A percentile compares a stretch with the other conserved stretches of the same genome.
Evolutionary conservation across 2,113 vertebrate genomes (phyloP).

Genomic region (Percopsis transmontana): DNA sequence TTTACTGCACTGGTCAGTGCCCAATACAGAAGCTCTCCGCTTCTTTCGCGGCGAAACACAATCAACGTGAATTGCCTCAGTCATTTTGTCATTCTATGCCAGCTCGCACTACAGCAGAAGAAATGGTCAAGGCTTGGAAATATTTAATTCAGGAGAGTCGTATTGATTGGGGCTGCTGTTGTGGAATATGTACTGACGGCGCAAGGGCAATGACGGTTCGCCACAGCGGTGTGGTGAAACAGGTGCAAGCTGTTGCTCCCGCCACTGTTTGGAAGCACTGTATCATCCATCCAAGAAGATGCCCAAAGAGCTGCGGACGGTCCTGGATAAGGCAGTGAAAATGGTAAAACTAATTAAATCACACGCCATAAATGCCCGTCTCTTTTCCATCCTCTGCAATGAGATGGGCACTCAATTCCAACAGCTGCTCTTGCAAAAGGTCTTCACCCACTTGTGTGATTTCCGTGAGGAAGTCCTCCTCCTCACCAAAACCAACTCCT

Average conservation of each 20-base stretch:
- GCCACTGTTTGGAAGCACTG: slow-evolving; percentile 12
- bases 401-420: too few species aligned
- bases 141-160: not conserved
- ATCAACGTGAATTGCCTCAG: too few species aligned
- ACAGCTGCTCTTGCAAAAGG: not conserved
- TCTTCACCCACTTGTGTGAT: too few species aligned
- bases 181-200: not conserved
- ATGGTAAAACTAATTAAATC: slow-evolving; percentile 4
- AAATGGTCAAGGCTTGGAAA: slow-evolving; percentile 4
- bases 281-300: slow-evolving; percentile 12
- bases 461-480: too few species aligned
- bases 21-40: too few species aligned
- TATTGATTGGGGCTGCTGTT: not conserved
- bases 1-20: too few species aligned
- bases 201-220: not conserved
- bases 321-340: not conserved
- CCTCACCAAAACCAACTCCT: too few species aligned
- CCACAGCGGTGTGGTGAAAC: slow-evolving; percentile 1
- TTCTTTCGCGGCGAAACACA: too few species aligned
- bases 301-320: not conserved
- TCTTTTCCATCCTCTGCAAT: too few species aligned
- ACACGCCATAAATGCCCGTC: too few species aligned
- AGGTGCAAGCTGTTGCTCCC: not conserved
- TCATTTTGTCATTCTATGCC: slow-evolving; percentile 2
- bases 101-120: slow-evolving; percentile 1